Percentiles rank a stretch among this genome's conserved stretches.
These are phyloP conservation scores for Avahi laniger DNA, from an alignment of 2,797 vertebrate species.

Conservation along the genomic window DNA sequence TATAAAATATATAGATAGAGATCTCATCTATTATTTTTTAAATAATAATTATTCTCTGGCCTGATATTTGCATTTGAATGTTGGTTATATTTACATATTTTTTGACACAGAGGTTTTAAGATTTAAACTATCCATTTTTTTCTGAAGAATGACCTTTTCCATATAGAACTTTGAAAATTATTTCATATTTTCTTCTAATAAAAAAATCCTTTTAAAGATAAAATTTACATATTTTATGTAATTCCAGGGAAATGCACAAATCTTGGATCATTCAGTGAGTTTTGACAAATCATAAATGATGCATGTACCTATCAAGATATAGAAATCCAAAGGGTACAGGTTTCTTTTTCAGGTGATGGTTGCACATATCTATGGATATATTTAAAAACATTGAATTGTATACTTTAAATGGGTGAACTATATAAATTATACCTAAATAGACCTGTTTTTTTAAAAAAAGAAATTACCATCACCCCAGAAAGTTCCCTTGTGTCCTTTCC, in stretches of 20 bases:
- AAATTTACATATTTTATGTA: not conserved
- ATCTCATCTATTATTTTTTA: not conserved
- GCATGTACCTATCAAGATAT: not conserved
- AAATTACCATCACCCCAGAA: not conserved
- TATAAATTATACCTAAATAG: not conserved
- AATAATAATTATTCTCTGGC: not conserved
- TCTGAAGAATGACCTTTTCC: conserved; percentile 29
- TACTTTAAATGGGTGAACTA: not conserved
- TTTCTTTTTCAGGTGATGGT: not conserved
- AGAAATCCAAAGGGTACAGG: not conserved
- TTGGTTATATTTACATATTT: not conserved
- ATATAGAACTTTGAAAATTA: conserved; percentile 26
- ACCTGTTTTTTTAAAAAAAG: not conserved
- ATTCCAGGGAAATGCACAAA: not conserved
- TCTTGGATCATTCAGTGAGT: not conserved
- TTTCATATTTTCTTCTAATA: conserved; percentile 36
- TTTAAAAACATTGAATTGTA: not conserved
- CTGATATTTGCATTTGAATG: conserved; percentile 25
- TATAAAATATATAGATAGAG: not conserved
- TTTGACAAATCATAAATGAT: not conserved
- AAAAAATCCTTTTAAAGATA: not conserved
- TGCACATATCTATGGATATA: not conserved
- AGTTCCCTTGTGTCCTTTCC: not conserved
- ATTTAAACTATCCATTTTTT: conserved; percentile 46
- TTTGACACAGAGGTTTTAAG: conserved; percentile 22